Evolutionary conservation across 1,140 invertebrate genomes (phyloP).

Genomic region (Arion vulgaris): DNA sequence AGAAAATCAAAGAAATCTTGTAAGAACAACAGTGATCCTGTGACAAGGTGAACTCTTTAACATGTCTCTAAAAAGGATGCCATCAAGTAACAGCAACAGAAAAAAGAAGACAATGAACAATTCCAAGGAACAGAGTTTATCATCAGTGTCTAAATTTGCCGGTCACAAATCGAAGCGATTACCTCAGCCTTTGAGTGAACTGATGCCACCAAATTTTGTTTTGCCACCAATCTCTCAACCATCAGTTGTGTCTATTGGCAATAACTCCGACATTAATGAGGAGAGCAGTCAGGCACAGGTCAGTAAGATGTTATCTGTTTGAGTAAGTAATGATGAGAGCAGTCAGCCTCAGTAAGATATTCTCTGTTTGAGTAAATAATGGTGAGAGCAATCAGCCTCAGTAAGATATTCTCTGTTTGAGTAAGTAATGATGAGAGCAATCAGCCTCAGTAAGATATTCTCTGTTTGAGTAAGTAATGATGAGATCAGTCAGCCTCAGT

Average conservation of each 20-base stretch:
- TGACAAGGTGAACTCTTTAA: neutral
- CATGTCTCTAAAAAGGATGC: neutral
- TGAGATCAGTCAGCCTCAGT: no score
- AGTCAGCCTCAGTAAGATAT: no score
- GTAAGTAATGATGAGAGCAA: no score
- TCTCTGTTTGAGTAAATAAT: no score
- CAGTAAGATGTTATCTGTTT: no score
- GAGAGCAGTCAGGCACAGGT: neutral
- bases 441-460: no score
- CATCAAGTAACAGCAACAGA: neutral
- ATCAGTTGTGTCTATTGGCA: neutral
- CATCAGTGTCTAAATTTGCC: neutral
- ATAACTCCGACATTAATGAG: neutral
- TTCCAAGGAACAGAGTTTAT: neutral
- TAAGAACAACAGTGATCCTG: neutral
- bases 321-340: no score
- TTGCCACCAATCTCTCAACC: neutral
- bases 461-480: no score
- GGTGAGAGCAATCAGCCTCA: no score
- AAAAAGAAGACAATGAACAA: neutral
- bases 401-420: no score
- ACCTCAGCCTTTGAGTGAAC: neutral
- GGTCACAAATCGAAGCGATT: neutral
- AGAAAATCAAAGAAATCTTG: neutral
- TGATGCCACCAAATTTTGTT: constrained; percentile 15